Evolutionary conservation across 2,888 invertebrate genomes (phyloP).

Genomic region (Phoronis australis): DNA sequence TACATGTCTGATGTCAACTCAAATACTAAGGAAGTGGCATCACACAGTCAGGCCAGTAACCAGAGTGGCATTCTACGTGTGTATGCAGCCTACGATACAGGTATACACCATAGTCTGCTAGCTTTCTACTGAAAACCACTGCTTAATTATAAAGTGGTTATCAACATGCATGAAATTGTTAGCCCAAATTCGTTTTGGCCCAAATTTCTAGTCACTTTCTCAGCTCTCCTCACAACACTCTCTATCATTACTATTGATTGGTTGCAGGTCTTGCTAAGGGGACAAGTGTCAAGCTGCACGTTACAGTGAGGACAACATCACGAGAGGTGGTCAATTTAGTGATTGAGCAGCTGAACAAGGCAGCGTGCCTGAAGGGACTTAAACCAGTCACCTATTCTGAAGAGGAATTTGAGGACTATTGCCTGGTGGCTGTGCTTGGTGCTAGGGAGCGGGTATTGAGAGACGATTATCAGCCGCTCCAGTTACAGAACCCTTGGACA

Average conservation of each 20-base stretch:
- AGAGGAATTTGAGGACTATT: slow-evolving; percentile 78
- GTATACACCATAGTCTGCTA: no score
- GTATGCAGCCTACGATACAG: slow-evolving; percentile 91
- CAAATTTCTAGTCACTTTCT: no score
- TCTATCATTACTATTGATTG: no score
- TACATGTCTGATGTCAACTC: background rate
- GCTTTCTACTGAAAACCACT: no score
- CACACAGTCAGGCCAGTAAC: background rate
- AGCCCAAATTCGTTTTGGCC: no score
- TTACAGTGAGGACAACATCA: slow-evolving; percentile 86
- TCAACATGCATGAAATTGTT: no score
- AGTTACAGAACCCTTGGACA: slow-evolving; percentile 92
- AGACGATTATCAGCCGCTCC: slow-evolving; percentile 89
- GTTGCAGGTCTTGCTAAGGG: slow-evolving; percentile 89
- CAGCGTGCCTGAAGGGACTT: slow-evolving; percentile 54
- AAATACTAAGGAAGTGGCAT: no score
- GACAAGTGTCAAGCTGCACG: slow-evolving; percentile 87
- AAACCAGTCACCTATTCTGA: slow-evolving; percentile 72
- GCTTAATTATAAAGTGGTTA: no score
- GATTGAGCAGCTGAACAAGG: slow-evolving; percentile 80
- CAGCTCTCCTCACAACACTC: no score
- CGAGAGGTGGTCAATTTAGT: slow-evolving; percentile 93
- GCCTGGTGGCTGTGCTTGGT: slow-evolving; percentile 91
- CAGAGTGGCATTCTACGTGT: slow-evolving; percentile 64
- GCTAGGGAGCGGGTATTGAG: slow-evolving; percentile 87